Evolutionary conservation across 2,797 vertebrate genomes (phyloP), one percentile per base, ranked within the genome.

Genomic region (Scolopax rusticola): DNA sequence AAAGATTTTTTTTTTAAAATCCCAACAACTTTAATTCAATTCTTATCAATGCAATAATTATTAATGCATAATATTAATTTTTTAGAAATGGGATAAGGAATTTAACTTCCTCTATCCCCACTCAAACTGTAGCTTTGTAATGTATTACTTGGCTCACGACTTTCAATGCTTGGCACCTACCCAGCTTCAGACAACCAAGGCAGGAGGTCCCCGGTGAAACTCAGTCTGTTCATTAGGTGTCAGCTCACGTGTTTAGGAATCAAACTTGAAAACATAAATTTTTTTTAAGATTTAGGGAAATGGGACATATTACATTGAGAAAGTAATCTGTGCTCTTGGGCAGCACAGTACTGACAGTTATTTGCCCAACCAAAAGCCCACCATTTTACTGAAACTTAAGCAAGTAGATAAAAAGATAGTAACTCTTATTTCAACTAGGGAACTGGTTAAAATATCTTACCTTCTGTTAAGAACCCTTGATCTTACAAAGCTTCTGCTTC

Each of bases 401-500:
- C 36, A 65, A 47, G 18, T 11, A 82, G 63, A 36, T 59, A 45
- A 79, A 76, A 92, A 82, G 40, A 59, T 32, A 38, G 8, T 59
- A 74, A 87, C 40, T 76, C 65, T 80, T 86, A 50, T 23, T 86
- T 86, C 90, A 59, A 51, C 23, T 50, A 27, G 79, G 48, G 53
- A 83, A 60, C 51, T 53, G 36, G 17, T 74, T 87, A 70, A 90
- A 92, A 57, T 92, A 74, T 24, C 57, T 93, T 91, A 88, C 74
- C 40, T 95, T 82, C 57, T 83, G 43, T 75, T 87, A 80, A 80
- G 36, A 63, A 86, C 33, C 53, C 41, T 84, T 88, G 65, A 78
- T 81, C 65, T 85, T 43, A 67, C 41, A 57, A 59, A 75, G 73
- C 57, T 93, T 91, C 87, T 96, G 60, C 64, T 87, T 91, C 89